phyloP scores from a whole-genome alignment of 2,797 vertebrate species.

The Schizothorax lantsangensis region DNA sequence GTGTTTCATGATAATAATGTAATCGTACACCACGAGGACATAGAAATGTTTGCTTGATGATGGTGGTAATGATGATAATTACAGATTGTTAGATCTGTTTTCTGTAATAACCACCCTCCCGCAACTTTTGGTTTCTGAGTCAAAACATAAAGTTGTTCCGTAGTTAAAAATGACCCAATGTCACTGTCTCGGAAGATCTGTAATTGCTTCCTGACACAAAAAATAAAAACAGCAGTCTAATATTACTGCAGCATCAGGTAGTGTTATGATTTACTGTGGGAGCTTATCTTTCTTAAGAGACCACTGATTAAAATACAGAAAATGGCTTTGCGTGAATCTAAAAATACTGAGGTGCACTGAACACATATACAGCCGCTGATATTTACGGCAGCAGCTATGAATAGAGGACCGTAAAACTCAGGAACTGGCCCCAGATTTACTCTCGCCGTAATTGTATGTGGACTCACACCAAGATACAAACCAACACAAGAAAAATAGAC shows the following conservation, averaged over 20 bases:
- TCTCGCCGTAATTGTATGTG: slow-evolving; percentile 58
- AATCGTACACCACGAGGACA: slow-evolving; percentile 33
- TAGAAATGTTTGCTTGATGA: slow-evolving; percentile 61
- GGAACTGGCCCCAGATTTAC: slow-evolving; percentile 57
- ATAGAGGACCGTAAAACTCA: slow-evolving; percentile 59
- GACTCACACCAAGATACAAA: slow-evolving; percentile 53
- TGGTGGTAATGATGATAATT: slow-evolving; percentile 64
- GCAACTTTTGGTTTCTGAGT: slow-evolving; percentile 35
- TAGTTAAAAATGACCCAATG: slow-evolving; percentile 55
- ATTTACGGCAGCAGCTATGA: slow-evolving; percentile 61
- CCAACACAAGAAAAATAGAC: slow-evolving; percentile 53
- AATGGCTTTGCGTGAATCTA: slow-evolving; percentile 34
- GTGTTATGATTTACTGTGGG: slow-evolving; percentile 29
- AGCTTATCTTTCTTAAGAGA: slow-evolving; percentile 30
- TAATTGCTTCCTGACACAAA: slow-evolving; percentile 47
- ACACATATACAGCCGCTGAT: slow-evolving; percentile 52
- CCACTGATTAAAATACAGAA: slow-evolving; percentile 30
- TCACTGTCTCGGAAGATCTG: slow-evolving; percentile 35
- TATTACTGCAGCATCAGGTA: slow-evolving; percentile 53
- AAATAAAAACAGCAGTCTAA: slow-evolving; percentile 27
- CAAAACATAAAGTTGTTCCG: slow-evolving; percentile 45
- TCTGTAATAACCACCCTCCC: slow-evolving; percentile 54
- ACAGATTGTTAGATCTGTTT: slow-evolving; percentile 65
- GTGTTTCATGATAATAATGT: slow-evolving; percentile 36
- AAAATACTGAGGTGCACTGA: slow-evolving; percentile 48